Conservation (phyloP, 2,888 invertebrate genomes). For the Hedychridium roseum region DNA sequence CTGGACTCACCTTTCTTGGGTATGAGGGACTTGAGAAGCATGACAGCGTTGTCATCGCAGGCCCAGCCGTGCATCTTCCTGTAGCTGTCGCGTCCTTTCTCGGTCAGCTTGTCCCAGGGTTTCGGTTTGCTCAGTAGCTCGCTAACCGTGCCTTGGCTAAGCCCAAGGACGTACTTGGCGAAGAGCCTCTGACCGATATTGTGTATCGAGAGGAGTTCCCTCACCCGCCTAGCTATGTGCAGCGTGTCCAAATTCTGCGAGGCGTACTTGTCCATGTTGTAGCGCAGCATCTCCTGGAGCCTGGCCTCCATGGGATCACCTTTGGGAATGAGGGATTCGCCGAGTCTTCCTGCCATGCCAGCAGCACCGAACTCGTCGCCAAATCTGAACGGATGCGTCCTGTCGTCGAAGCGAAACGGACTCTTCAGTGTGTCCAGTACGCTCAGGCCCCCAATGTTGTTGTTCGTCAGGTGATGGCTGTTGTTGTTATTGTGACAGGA, state of each 20-base stretch:
- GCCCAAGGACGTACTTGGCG: conserved; percentile 96
- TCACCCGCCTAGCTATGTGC: conserved; percentile 89
- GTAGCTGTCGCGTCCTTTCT: conserved; percentile 99
- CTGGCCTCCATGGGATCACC: conserved; percentile 94
- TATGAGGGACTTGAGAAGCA: conserved; percentile 96
- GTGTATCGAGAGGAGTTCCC: conserved; percentile 93
- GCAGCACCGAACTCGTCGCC: conserved; percentile 86
- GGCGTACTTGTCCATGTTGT: conserved; percentile 96
- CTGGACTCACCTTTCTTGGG: conserved; percentile 97
- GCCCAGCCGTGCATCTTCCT: conserved; percentile 99
- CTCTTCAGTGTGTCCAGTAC: conserved; percentile 68
- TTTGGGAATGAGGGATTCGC: conserved; percentile 91
- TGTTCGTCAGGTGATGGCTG: conserved; percentile 65
- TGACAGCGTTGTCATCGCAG: conserved; percentile 95
- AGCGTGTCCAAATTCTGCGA: conserved; percentile 94
- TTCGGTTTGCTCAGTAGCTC: conserved; percentile 98
- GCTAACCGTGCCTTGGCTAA: conserved; percentile 97
- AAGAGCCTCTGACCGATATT: conserved; percentile 99
- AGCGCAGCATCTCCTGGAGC: conserved; percentile 90
- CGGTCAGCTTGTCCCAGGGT: conserved; percentile 99
- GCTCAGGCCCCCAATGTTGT: conserved; percentile 61
- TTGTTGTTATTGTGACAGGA: conserved; percentile 64
- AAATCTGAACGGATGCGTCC: conserved; percentile 81
- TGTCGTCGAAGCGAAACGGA: conserved; percentile 84
- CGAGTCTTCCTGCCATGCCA: conserved; percentile 83